phyloP scores from a whole-genome alignment of 2,797 vertebrate genomes.

The Coilia nasus region DNA sequence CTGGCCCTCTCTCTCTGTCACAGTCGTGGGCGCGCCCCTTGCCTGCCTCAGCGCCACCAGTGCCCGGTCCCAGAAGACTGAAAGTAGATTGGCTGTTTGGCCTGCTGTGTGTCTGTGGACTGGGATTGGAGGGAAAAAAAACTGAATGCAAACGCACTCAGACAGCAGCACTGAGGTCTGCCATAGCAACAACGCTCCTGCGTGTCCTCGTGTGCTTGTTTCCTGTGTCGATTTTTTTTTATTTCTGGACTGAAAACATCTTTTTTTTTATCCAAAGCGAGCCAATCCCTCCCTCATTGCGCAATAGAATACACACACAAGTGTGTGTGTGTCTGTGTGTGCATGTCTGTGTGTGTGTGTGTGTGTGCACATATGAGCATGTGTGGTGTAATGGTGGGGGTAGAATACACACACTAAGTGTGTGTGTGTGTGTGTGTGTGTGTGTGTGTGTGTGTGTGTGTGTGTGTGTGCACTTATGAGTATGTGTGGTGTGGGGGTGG shows the following conservation, averaged over 20 bases:
- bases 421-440: neutral
- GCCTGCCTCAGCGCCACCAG: neutral
- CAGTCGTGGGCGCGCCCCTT: neutral
- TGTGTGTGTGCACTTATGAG: neutral
- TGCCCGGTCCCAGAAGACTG: neutral
- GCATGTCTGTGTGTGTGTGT: neutral
- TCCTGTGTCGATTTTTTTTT: neutral
- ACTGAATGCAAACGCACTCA: neutral
- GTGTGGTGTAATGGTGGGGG: neutral
- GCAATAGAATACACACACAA: neutral
- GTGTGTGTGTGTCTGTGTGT: neutral
- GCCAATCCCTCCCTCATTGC: neutral
- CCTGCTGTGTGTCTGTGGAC: neutral
- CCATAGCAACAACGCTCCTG: neutral
- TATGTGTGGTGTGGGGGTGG: neutral
- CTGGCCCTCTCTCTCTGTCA: neutral
- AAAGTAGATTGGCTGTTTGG: constrained; percentile 9
- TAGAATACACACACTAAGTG: neutral
- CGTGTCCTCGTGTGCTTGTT: neutral
- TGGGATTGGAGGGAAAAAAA: neutral
- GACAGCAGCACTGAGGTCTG: neutral
- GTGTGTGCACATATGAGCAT: no score
- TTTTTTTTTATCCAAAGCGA: neutral
- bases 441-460: neutral
- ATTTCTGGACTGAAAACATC: neutral